Conservation (phyloP, 2,113 vertebrate species). For the Cephalopterus ornatus region DNA sequence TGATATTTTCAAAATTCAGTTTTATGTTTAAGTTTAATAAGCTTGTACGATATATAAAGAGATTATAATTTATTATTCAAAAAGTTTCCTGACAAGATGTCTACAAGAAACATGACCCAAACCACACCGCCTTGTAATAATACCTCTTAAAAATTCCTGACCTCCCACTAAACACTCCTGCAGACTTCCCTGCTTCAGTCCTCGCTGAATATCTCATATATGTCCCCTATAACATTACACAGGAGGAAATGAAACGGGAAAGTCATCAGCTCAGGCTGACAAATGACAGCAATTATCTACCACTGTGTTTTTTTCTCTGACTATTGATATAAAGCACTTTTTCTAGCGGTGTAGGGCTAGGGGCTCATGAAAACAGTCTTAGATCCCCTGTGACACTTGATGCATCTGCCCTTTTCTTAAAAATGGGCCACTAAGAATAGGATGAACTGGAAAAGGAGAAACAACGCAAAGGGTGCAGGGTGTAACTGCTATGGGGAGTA, state of each 20-base stretch:
- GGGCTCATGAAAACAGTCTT: neutral
- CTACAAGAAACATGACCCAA: conserved; percentile 56
- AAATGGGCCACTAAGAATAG: accelerated
- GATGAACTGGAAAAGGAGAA: neutral
- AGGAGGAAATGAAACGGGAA: conserved; percentile 59
- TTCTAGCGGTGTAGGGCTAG: neutral
- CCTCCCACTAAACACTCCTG: conserved; percentile 62
- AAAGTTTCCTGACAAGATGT: conserved; percentile 64
- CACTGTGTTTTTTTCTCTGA: conserved; percentile 4
- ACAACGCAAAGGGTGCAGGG: neutral
- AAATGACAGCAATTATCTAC: conserved; percentile 43
- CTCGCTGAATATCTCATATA: neutral
- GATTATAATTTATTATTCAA: conserved; percentile 71
- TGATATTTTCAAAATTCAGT: conserved; percentile 19
- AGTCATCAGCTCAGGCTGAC: conserved; percentile 53
- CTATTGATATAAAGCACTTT: neutral
- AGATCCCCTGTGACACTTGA: neutral
- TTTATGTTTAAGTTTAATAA: conserved; percentile 52
- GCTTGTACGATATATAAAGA: conserved; percentile 42
- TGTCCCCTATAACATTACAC: conserved; percentile 45
- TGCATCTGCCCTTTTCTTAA: neutral
- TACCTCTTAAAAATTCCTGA: conserved; percentile 73
- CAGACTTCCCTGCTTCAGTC: conserved; percentile 45
- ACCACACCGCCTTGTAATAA: conserved; percentile 63
- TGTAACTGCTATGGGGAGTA: neutral